Conservation (phyloP, 2,888 invertebrate species). For the Amorpha juglandis region DNA sequence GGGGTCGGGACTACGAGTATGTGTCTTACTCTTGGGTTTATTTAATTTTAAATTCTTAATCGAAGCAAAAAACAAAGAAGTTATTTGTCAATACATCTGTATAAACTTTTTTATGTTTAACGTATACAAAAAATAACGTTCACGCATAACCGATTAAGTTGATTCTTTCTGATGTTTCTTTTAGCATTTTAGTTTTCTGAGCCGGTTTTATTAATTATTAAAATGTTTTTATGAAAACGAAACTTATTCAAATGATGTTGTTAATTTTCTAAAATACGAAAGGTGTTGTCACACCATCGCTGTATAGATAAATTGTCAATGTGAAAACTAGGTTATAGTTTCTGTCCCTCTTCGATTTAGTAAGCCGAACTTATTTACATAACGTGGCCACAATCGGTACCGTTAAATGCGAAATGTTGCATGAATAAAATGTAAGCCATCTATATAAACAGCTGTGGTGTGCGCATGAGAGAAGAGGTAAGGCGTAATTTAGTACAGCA, state of each 20-base stretch:
- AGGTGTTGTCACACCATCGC: background rate
- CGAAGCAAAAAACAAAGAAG: too few relatives aligned
- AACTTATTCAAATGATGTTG: background rate
- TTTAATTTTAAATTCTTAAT: too few relatives aligned
- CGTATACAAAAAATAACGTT: too few relatives aligned
- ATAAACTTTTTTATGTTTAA: too few relatives aligned
- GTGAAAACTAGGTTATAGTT: conserved; percentile 54
- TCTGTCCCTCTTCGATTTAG: conserved; percentile 41
- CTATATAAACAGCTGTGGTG: conserved; percentile 5
- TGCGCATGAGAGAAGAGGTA: background rate
- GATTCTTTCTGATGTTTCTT: too few relatives aligned
- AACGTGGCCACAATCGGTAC: conserved; percentile 32
- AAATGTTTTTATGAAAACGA: background rate
- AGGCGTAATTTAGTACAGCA: conserved; percentile 1
- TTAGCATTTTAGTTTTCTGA: too few relatives aligned
- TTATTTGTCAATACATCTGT: too few relatives aligned
- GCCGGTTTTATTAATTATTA: too few relatives aligned
- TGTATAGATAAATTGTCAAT: conserved; percentile 41
- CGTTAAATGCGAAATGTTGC: conserved; percentile 25
- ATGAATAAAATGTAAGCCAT: conserved; percentile 20
- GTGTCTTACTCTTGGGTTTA: too few relatives aligned
- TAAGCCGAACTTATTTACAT: conserved; percentile 39
- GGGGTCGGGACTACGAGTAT: too few relatives aligned
- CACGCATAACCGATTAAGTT: too few relatives aligned
- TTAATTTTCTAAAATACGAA: background rate